Percentiles rank a stretch among this genome's conserved stretches.
Evolutionary conservation across 2,797 vertebrate species (phyloP).

Genomic region (Pelobates cultripes): DNA sequence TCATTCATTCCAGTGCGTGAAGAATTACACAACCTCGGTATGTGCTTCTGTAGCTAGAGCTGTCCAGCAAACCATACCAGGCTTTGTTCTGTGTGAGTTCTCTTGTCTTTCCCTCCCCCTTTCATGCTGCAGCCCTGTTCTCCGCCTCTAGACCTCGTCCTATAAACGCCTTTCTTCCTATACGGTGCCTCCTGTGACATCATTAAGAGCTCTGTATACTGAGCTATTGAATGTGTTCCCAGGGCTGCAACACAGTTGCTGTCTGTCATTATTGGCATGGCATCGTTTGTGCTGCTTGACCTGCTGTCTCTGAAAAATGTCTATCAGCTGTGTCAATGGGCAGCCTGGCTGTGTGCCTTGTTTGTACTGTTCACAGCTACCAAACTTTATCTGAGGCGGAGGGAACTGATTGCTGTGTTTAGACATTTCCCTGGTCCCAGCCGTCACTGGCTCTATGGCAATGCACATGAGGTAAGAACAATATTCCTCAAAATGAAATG

Average conservation of each 20-base stretch:
- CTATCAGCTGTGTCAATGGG: neutral
- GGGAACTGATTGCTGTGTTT: neutral
- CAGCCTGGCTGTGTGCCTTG: neutral
- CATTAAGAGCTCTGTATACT: neutral
- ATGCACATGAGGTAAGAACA: slow-evolving; percentile 7
- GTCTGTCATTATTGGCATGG: neutral
- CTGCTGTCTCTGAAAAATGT: neutral
- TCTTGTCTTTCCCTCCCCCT: neutral
- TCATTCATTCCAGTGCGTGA: too few species aligned
- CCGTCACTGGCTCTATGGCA: slow-evolving; percentile 28
- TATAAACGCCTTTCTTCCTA: neutral
- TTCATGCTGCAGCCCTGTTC: neutral
- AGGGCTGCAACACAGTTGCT: neutral
- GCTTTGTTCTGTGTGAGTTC: too few species aligned
- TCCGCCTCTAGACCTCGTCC: neutral
- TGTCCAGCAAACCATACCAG: too few species aligned
- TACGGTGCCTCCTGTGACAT: neutral
- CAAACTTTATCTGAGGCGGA: slow-evolving; percentile 1
- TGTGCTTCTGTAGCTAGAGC: too few species aligned
- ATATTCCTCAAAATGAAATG: too few species aligned
- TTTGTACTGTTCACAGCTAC: slow-evolving; percentile 7
- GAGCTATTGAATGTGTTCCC: neutral
- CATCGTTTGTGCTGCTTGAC: neutral
- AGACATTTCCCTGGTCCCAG: slow-evolving; percentile 11
- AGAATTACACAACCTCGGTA: too few species aligned